Evolutionary conservation across 2,797 vertebrate genomes (phyloP), one percentile per base, ranked within the genome.

Genomic region (Schizothorax lantsangensis): DNA sequence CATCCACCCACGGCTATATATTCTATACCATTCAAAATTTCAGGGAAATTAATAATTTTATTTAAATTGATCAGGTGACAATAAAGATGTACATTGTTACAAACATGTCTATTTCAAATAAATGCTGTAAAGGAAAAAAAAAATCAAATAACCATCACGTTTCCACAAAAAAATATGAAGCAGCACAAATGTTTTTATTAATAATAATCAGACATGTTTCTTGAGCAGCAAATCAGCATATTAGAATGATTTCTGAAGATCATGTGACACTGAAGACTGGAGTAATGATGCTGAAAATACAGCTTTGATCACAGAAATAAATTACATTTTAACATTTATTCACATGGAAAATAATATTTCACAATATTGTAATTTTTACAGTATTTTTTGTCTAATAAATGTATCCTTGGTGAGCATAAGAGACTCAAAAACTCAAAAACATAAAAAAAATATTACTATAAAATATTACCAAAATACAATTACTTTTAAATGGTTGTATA

Each of bases 1-100:
- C 0, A 10, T 68, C 15, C 0, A 36, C 21, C 19, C 0, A 6
- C 7, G 2, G 26, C 14, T 6, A 66, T 15, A 15, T 64, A 64
- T 64, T 66, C 26, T 17, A 33, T 14, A 9, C n/a, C 8, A 9
- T 19, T 52, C 26, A 52, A 49, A 47, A 49, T 47, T 33, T 33
- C 9, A 5, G 4, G n/a, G 2, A 47, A 49, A 49, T 49, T 2
- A 5, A 49, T 17, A 0, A 5, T 74, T 19, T 47, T 47, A 30
- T 74, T 74, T 19, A 10, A 49, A 49, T 19, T 0, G 9, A 49
- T 49, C 15, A 75, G 19, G 15, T 75, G 26, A 33, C 26, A 75
- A 33, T 6, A 33, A 33, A 19, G 1, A 17, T 23, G 21, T 71
- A 40, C 33, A 40, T 40, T 72, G 23, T 45, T 30, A 49, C 45